Conservation (phyloP, 2,888 invertebrate genomes). For the Mythimna lalbum region DNA sequence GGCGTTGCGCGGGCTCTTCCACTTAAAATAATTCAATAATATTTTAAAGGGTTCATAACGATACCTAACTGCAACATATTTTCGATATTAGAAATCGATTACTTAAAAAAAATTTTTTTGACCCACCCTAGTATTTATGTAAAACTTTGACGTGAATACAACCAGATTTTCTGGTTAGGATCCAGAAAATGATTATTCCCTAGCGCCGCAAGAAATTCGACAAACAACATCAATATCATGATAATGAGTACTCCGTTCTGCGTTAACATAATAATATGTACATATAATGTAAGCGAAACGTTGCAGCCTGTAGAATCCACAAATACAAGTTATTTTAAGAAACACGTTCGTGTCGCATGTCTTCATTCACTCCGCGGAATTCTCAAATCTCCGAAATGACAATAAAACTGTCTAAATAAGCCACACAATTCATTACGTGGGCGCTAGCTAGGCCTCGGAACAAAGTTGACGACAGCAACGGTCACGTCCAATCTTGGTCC, state of each 20-base stretch:
- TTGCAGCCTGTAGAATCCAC: conserved; percentile 3
- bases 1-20: too few species aligned
- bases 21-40: too few species aligned
- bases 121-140: too few species aligned
- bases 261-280: neutral
- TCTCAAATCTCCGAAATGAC: conserved; percentile 12
- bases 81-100: too few species aligned
- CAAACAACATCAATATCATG: neutral
- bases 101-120: too few species aligned
- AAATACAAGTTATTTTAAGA: conserved; percentile 29
- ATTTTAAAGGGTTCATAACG: too few species aligned
- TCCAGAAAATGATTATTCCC: neutral
- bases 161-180: too few species aligned
- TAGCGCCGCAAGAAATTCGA: neutral
- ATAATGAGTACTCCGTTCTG: neutral
- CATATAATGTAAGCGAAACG: neutral
- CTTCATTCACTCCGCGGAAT: conserved; percentile 5
- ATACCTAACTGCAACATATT: too few species aligned
- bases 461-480: neutral
- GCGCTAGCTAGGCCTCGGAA: conserved; percentile 27
- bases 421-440: conserved; percentile 24
- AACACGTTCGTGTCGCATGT: conserved; percentile 6
- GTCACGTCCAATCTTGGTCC: conserved; percentile 12
- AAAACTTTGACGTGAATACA: too few species aligned
- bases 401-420: conserved; percentile 38